Evolutionary conservation across 2,888 invertebrate genomes (phyloP).

Genomic region (Scaptomyza reducta): DNA sequence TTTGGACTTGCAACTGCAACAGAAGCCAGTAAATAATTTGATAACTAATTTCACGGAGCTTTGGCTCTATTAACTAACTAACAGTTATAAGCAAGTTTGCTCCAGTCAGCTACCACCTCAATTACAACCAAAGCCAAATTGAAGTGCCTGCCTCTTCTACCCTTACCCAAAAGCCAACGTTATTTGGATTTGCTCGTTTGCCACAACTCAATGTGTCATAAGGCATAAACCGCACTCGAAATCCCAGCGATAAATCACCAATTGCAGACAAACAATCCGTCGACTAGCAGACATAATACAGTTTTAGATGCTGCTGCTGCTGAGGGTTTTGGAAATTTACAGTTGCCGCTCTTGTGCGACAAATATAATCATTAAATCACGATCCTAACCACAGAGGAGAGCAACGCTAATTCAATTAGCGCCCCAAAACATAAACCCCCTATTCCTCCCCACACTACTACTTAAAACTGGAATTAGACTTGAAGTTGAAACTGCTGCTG

Average conservation of each 20-base stretch:
- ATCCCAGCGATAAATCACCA: conserved; percentile 1
- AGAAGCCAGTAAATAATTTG: conserved; percentile 37
- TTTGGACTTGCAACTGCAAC: conserved; percentile 15
- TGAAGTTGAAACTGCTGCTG: conserved; percentile 22
- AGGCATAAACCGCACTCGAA: conserved; percentile 4
- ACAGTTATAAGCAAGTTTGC: conserved; percentile 7
- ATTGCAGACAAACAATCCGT: conserved; percentile 14
- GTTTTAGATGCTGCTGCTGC: not conserved
- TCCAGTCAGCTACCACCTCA: conserved; percentile 38
- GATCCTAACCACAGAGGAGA: conserved; percentile 18
- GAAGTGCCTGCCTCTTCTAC: conserved; percentile 3
- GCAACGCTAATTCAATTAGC: conserved; percentile 69
- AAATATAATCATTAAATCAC: conserved; percentile 62
- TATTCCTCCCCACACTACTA: not conserved
- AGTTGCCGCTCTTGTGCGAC: conserved; percentile 1
- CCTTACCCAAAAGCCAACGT: not conserved
- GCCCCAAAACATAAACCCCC: conserved; percentile 48
- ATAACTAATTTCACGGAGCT: conserved; percentile 64
- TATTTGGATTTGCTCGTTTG: not conserved
- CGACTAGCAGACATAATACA: not conserved
- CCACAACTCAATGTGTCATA: conserved; percentile 13
- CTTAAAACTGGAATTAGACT: conserved; percentile 44
- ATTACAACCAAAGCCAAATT: conserved; percentile 53
- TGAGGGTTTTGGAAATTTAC: not conserved
- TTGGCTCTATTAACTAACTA: conserved; percentile 50